Evolutionary conservation across 2,797 vertebrate species (phyloP).

Genomic region (Lepilemur septentrionalis): DNA sequence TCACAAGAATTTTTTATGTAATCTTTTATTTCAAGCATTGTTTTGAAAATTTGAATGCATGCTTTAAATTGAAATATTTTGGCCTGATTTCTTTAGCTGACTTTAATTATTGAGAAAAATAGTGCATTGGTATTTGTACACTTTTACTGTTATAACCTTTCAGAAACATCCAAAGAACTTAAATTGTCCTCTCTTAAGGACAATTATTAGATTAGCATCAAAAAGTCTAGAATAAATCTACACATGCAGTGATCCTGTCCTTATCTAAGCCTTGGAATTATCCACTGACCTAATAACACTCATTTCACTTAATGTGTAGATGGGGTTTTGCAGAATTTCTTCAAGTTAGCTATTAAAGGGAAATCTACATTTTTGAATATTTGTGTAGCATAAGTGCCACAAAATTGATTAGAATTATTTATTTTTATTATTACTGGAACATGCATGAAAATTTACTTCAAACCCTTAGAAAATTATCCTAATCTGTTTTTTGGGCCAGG

Average conservation of each 20-base stretch:
- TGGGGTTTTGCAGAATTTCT: background rate
- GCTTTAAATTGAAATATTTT: background rate
- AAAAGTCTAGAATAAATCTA: background rate
- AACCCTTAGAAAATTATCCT: constrained; percentile 9
- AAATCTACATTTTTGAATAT: background rate
- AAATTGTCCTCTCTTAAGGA: background rate
- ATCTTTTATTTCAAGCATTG: background rate
- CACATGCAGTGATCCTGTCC: too few relatives aligned
- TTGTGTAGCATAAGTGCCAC: background rate
- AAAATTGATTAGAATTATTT: background rate
- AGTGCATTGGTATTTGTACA: background rate
- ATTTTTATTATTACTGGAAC: background rate
- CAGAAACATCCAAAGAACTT: background rate
- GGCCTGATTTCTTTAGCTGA: background rate
- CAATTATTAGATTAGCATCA: background rate
- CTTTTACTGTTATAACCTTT: background rate
- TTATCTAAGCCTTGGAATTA: background rate
- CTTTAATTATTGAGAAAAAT: background rate
- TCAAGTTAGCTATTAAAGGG: background rate
- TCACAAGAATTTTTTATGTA: background rate
- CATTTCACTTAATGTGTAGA: background rate
- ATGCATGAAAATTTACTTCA: background rate
- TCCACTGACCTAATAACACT: background rate
- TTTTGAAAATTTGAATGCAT: background rate
- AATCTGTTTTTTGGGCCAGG: background rate